Percentiles rank a stretch among this genome's conserved stretches.
These are phyloP conservation scores for Xestia c-nigrum DNA, from an alignment of 2,888 invertebrate species.

Conservation along the genomic window DNA sequence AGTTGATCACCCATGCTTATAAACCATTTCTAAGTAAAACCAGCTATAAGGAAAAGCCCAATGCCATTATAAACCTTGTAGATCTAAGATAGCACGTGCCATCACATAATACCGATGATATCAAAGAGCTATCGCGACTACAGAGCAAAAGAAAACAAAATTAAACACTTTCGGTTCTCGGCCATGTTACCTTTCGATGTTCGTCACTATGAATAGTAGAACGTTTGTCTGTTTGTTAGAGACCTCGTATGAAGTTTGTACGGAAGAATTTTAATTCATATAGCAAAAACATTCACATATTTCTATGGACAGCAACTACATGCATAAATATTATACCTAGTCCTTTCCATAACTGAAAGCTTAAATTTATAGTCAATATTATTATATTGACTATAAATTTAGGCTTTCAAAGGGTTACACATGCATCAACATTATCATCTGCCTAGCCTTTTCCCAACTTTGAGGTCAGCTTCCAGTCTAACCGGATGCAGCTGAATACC, in stretches of 20 bases:
- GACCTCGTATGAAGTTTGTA: conserved; percentile 1
- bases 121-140: conserved; percentile 71
- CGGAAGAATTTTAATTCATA: neutral
- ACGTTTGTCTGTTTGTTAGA: conserved; percentile 1
- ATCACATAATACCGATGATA: conserved; percentile 76
- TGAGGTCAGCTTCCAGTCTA: neutral
- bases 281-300: neutral
- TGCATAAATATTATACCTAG: too few relatives aligned
- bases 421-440: neutral
- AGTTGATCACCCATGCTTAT: neutral
- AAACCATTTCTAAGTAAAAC: conserved; percentile 6
- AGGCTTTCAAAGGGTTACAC: neutral
- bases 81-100: conserved; percentile 80
- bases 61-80: conserved; percentile 50
- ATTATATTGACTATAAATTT: neutral
- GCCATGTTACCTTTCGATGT: conserved; percentile 70
- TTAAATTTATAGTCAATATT: too few relatives aligned
- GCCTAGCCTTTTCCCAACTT: neutral
- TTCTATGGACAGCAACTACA: neutral
- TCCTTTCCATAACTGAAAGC: too few relatives aligned
- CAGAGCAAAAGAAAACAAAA: conserved; percentile 72
- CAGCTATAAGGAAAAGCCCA: conserved; percentile 19
- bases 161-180: conserved; percentile 72
- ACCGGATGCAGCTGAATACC: too few relatives aligned
- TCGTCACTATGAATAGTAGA: conserved; percentile 24